phyloP scores from a whole-genome alignment of 2,888 invertebrate genomes.

The Tribolium freemani region DNA sequence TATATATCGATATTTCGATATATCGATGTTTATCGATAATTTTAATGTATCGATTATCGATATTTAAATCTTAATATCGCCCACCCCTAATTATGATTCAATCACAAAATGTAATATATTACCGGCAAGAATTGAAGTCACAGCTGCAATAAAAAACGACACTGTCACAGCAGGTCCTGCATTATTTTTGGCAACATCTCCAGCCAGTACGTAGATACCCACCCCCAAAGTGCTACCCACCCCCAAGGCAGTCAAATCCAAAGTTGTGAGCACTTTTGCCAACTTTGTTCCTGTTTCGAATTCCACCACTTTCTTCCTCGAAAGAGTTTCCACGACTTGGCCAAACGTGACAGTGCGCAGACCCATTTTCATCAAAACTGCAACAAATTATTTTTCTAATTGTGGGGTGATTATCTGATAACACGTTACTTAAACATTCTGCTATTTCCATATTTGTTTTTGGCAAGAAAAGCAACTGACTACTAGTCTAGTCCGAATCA shows the following conservation, averaged over 20 bases:
- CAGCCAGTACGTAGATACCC: conserved; percentile 91
- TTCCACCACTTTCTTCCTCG: conserved; percentile 67
- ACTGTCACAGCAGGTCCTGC: conserved; percentile 91
- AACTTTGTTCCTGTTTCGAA: conserved; percentile 69
- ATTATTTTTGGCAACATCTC: conserved; percentile 83
- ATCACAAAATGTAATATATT: conserved; percentile 23
- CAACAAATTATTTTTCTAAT: not conserved
- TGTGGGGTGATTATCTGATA: too few species aligned
- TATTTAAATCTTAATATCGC: too few species aligned
- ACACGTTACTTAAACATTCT: conserved; percentile 7
- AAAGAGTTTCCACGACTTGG: conserved; percentile 58
- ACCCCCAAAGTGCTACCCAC: conserved; percentile 90
- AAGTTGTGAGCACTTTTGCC: conserved; percentile 81
- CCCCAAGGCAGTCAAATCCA: conserved; percentile 88
- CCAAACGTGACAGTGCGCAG: conserved; percentile 54
- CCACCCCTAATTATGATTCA: not conserved
- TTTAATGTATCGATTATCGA: too few species aligned
- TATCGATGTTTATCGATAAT: too few species aligned
- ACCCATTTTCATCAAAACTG: conserved; percentile 35
- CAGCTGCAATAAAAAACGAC: conserved; percentile 89
- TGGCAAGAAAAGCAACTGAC: not conserved
- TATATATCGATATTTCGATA: too few species aligned
- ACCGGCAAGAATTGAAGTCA: conserved; percentile 94
- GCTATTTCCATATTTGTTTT: conserved; percentile 10
- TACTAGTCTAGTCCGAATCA: conserved; percentile 10